Evolutionary conservation across 2,888 invertebrate genomes (phyloP).

Genomic region (Osmoderma eremita): DNA sequence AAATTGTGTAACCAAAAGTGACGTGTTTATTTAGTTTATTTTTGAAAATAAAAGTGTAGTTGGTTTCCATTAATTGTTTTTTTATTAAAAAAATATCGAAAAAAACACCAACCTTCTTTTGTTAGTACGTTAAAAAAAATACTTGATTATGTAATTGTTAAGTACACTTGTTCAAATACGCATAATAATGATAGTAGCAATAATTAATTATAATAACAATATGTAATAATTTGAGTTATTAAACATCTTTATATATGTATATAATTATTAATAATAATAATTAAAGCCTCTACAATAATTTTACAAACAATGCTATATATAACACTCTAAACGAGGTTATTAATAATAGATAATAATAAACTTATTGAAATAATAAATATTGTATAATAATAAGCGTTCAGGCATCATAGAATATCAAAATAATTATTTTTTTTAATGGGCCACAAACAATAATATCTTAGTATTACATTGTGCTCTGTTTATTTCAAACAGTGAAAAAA

Average conservation of each 20-base stretch:
- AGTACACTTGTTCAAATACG: slow-evolving; percentile 59
- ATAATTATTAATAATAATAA: slow-evolving; percentile 57
- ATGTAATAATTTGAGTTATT: slow-evolving; percentile 49
- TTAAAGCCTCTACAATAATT: slow-evolving; percentile 63
- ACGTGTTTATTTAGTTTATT: background rate
- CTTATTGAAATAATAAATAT: too few species aligned
- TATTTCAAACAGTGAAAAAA: slow-evolving; percentile 1
- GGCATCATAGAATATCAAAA: slow-evolving; percentile 55
- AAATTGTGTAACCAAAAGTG: too few species aligned
- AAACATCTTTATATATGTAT: slow-evolving; percentile 56
- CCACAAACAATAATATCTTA: background rate
- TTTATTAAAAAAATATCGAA: slow-evolving; percentile 56
- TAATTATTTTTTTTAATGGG: slow-evolving; percentile 19
- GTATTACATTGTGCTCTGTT: slow-evolving; percentile 1
- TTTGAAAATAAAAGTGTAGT: slow-evolving; percentile 56
- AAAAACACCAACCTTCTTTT: slow-evolving; percentile 57
- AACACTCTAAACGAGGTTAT: slow-evolving; percentile 59
- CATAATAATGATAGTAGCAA: slow-evolving; percentile 45
- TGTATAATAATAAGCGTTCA: slow-evolving; percentile 56
- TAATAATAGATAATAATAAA: slow-evolving; percentile 41
- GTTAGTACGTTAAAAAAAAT: slow-evolving; percentile 60
- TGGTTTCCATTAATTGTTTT: slow-evolving; percentile 54
- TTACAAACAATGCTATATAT: slow-evolving; percentile 61
- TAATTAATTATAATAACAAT: slow-evolving; percentile 48
- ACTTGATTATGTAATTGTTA: slow-evolving; percentile 56